Evolutionary conservation across 2,888 invertebrate species (phyloP).

Genomic region (Luperina testacea): DNA sequence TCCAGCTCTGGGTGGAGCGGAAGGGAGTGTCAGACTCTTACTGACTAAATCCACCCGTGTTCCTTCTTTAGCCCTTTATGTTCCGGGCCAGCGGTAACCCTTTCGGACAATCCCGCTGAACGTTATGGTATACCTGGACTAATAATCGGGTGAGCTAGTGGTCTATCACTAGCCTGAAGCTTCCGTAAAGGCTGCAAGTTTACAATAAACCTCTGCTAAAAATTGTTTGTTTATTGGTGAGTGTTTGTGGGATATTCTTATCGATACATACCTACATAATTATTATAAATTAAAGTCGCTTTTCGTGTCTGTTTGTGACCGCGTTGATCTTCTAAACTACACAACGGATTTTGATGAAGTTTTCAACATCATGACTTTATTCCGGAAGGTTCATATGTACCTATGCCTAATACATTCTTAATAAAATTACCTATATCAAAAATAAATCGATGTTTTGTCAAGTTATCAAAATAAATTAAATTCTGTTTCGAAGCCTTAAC

Average conservation of each 20-base stretch:
- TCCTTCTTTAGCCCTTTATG: too few species aligned
- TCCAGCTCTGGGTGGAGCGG: too few species aligned
- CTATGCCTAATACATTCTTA: too few species aligned
- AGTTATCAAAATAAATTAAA: slow-evolving; percentile 4
- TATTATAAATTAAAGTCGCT: not conserved
- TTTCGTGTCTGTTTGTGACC: too few species aligned
- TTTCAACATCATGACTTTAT: too few species aligned
- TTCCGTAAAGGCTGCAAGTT: not conserved
- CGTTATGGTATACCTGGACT: too few species aligned
- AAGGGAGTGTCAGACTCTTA: too few species aligned
- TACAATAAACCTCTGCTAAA: not conserved
- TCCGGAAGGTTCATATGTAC: too few species aligned
- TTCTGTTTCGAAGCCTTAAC: not conserved
- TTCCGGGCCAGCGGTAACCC: too few species aligned
- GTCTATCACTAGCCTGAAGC: not conserved
- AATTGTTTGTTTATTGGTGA: not conserved
- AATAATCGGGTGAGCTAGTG: not conserved
- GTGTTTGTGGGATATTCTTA: not conserved
- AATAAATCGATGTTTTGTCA: not conserved
- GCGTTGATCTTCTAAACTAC: too few species aligned
- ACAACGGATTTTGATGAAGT: not conserved
- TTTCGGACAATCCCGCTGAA: too few species aligned
- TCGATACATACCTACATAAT: not conserved
- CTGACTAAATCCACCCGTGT: too few species aligned
- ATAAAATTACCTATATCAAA: not conserved